phyloP scores from a whole-genome alignment of 2,797 vertebrate genomes.

The Atherinosoma microstoma region DNA sequence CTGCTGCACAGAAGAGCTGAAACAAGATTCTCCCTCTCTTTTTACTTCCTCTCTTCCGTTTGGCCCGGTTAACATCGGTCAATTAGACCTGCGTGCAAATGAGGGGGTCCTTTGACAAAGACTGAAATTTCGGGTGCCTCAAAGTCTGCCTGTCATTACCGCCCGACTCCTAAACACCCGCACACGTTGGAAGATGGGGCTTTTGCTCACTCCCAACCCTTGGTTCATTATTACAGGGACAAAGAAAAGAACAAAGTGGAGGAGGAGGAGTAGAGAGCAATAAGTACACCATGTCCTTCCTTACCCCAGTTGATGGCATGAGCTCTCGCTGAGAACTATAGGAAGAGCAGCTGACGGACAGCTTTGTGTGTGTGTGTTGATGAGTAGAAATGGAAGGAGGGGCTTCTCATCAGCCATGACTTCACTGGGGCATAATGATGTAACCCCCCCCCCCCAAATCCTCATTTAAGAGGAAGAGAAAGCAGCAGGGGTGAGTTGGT shows the following conservation, averaged over 20 bases:
- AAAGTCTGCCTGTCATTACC: slow-evolving; percentile 75
- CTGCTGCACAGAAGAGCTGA: slow-evolving; percentile 24
- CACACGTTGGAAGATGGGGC: slow-evolving; percentile 42
- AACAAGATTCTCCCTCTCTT: slow-evolving; percentile 33
- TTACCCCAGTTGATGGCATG: slow-evolving; percentile 36
- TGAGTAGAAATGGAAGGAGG: slow-evolving; percentile 38
- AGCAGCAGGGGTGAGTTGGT: slow-evolving; percentile 74
- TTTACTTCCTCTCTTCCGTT: slow-evolving; percentile 30
- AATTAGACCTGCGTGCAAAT: slow-evolving; percentile 83
- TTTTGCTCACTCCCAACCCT: slow-evolving; percentile 51
- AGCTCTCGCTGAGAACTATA: slow-evolving; percentile 50
- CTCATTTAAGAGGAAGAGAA: slow-evolving; percentile 77
- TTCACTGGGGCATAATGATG: slow-evolving; percentile 78
- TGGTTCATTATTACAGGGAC: slow-evolving; percentile 50
- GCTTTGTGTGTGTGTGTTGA: slow-evolving; percentile 34
- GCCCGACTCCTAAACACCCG: slow-evolving; percentile 57
- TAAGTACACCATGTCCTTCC: slow-evolving; percentile 45
- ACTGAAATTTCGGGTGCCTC: slow-evolving; percentile 81
- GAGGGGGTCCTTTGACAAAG: slow-evolving; percentile 84
- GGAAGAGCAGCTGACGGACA: slow-evolving; percentile 54
- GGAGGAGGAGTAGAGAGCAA: slow-evolving; percentile 27
- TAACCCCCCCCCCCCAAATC: slow-evolving; percentile 51
- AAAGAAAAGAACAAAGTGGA: slow-evolving; percentile 57
- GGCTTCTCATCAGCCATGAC: slow-evolving; percentile 72
- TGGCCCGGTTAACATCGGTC: slow-evolving; percentile 71